phyloP scores from a whole-genome alignment of 2,888 invertebrate species.

The Erynnis tages region DNA sequence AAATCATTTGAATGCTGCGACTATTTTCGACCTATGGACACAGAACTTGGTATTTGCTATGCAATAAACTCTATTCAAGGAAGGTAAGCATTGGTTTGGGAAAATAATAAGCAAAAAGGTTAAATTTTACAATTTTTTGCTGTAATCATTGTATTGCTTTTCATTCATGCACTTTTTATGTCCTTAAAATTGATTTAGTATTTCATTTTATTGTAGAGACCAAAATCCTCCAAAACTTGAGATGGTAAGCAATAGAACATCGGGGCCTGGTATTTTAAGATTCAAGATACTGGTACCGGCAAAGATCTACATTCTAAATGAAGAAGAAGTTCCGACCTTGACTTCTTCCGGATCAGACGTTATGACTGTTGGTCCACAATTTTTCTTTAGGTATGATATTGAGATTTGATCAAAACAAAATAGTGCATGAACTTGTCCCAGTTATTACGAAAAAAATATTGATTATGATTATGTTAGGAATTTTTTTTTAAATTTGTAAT shows the following conservation, averaged over 20 bases:
- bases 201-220: constrained; percentile 48
- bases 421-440: too few species aligned
- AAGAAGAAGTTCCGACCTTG: constrained; percentile 86
- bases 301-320: constrained; percentile 84
- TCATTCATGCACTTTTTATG: too few species aligned
- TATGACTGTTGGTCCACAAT: constrained; percentile 80
- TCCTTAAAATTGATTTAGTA: too few species aligned
- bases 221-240: constrained; percentile 63
- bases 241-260: constrained; percentile 84
- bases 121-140: not conserved
- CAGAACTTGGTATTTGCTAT: constrained; percentile 85
- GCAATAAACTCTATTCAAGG: constrained; percentile 85
- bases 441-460: too few species aligned
- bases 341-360: constrained; percentile 85
- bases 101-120: too few species aligned
- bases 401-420: too few species aligned
- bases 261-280: constrained; percentile 83
- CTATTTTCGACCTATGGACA: constrained; percentile 84
- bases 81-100: constrained; percentile 44
- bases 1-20: constrained; percentile 83
- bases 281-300: constrained; percentile 74
- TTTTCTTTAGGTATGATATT: constrained; percentile 66
- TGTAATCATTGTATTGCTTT: too few species aligned
- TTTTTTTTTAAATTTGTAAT: too few species aligned
- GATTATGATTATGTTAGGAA: too few species aligned